Base-by-base conservation (phyloP, 2,888 invertebrate species). In the Pteria penguin region DNA sequence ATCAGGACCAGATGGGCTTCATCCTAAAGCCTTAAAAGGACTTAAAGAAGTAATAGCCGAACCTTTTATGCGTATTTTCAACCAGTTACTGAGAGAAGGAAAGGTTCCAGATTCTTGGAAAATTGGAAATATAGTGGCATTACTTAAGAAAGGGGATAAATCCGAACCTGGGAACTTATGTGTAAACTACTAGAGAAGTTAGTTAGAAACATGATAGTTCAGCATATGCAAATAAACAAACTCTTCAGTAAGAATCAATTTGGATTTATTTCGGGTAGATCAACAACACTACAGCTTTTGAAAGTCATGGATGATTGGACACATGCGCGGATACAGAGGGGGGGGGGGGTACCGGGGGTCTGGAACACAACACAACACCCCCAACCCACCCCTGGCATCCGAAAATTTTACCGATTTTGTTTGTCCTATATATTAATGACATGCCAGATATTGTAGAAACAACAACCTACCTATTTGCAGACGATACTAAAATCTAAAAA, bases 251-350 rank as follows among this genome's bases (percentile, higher is more conserved):
- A 32, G 1, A 73, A 54, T 26, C 73, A 73, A 67, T 73, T 32
- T 45, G 73, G 73, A 8, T 73, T 73, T n/a, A 73, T 73, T 22
- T 60, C 67, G 5, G 73, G 73, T 26, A 67, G 67, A 29, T 67
- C 73, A 24, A 73, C 73, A 22, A 45, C 73, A 27, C 29, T 73
- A 8, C 73, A 73, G 32, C 31, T 73, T 52, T 22, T 73, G 8
- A 60, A 57, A 60, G 67, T 67, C 2, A 14, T 73, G 18, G 67
- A 73, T n/a, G 57, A 73, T 60, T 73, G 73, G 73, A 60, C 73
- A 52, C 32, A 73, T 2, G 29, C 45, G 22, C 5, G n/a, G n/a
- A n/a, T n/a, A n/a, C n/a, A n/a, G n/a, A n/a, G 14, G 26, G 24
- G 18, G 58, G 22, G 14, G 31, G 60, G 29, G 67, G 67, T 36